Conservation (phyloP, 2,797 vertebrate genomes). For the Semotilus atromaculatus region DNA sequence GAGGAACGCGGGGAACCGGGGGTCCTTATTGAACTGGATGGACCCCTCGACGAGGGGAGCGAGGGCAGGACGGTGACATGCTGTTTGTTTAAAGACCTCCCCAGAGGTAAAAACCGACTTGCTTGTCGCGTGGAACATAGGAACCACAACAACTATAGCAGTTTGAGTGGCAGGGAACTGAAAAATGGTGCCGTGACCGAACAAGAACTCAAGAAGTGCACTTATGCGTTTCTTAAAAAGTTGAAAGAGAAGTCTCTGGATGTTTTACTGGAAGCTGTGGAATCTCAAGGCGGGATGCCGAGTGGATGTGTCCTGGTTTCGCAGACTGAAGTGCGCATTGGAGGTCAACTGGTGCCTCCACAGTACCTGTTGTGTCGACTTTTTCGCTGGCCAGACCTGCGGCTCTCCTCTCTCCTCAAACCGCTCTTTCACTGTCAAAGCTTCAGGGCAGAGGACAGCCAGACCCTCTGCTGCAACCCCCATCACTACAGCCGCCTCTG, state of each 20-base stretch:
- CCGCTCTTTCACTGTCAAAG: slow-evolving; percentile 89
- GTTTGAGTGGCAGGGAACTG: slow-evolving; percentile 70
- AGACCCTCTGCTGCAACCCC: slow-evolving; percentile 93
- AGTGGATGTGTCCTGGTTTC: slow-evolving; percentile 85
- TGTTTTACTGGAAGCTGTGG: slow-evolving; percentile 88
- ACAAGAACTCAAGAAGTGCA: slow-evolving; percentile 84
- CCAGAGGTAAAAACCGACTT: slow-evolving; percentile 70
- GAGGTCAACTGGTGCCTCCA: slow-evolving; percentile 81
- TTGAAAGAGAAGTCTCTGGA: slow-evolving; percentile 91
- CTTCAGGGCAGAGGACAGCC: slow-evolving; percentile 78
- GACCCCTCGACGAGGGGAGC: slow-evolving; percentile 63
- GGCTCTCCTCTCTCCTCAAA: slow-evolving; percentile 87
- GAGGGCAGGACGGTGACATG: slow-evolving; percentile 85
- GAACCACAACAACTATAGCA: slow-evolving; percentile 47
- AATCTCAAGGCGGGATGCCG: slow-evolving; percentile 88
- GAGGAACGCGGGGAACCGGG: slow-evolving; percentile 62
- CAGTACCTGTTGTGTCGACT: slow-evolving; percentile 88
- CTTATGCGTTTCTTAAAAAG: slow-evolving; percentile 87
- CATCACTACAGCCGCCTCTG: slow-evolving; percentile 96
- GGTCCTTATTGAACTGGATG: slow-evolving; percentile 72
- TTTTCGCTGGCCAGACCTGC: slow-evolving; percentile 95
- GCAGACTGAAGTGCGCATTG: slow-evolving; percentile 80
- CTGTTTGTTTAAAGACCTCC: slow-evolving; percentile 87
- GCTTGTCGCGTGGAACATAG: slow-evolving; percentile 70
- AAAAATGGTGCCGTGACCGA: slow-evolving; percentile 75